Evolutionary conservation across 2,888 invertebrate genomes (phyloP).

Genomic region (Acleris holmiana): DNA sequence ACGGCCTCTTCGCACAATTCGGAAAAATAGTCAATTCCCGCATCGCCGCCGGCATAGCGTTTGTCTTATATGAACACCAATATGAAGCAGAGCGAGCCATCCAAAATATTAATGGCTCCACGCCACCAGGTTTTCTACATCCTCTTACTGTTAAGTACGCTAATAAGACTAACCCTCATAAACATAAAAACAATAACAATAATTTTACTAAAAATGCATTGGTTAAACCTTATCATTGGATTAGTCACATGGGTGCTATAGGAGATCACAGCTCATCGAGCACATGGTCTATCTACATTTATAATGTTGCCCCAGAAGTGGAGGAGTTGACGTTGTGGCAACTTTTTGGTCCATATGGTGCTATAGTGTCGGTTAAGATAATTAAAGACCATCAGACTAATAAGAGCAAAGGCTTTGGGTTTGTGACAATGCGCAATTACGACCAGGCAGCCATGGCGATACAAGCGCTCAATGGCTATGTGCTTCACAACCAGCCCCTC

Average conservation of each 20-base stretch:
- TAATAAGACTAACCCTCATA: slow-evolving; percentile 83
- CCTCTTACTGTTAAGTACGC: slow-evolving; percentile 84
- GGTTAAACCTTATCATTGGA: slow-evolving; percentile 80
- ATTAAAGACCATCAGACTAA: slow-evolving; percentile 83
- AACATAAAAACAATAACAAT: slow-evolving; percentile 80
- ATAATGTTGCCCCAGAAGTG: slow-evolving; percentile 81
- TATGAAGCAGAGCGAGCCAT: slow-evolving; percentile 81
- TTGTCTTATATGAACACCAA: slow-evolving; percentile 81
- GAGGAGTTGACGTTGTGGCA: slow-evolving; percentile 82
- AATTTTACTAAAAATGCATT: slow-evolving; percentile 76
- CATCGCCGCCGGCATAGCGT: slow-evolving; percentile 83
- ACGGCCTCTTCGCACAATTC: slow-evolving; percentile 82
- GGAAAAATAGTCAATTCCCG: slow-evolving; percentile 84
- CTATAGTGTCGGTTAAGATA: slow-evolving; percentile 83
- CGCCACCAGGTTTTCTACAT: slow-evolving; percentile 81
- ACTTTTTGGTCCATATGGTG: slow-evolving; percentile 83
- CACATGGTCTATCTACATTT: slow-evolving; percentile 83
- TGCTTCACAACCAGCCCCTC: slow-evolving; percentile 77
- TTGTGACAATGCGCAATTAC: slow-evolving; percentile 83
- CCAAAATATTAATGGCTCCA: slow-evolving; percentile 76
- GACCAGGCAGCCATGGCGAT: slow-evolving; percentile 84
- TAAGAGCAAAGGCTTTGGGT: slow-evolving; percentile 83
- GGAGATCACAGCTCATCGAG: slow-evolving; percentile 79
- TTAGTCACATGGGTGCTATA: slow-evolving; percentile 78
- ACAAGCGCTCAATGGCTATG: slow-evolving; percentile 80